A percentile compares a stretch with the other conserved stretches of the same genome.
Conservation (phyloP, 2,797 vertebrate genomes). For the Falco concolor region DNA sequence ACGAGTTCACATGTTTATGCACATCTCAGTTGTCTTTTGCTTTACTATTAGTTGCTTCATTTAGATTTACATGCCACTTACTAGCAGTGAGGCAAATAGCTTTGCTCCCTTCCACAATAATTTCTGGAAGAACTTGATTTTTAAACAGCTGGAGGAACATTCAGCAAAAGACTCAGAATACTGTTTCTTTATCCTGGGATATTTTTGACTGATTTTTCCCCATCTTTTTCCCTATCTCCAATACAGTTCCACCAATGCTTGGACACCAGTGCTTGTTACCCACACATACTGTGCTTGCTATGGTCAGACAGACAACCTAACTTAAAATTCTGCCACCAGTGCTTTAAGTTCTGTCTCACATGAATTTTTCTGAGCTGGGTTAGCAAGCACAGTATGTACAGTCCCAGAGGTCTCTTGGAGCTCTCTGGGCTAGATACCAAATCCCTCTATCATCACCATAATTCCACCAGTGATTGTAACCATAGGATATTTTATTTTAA, state of each 20-base stretch:
- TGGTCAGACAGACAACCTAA: not conserved
- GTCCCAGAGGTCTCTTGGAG: not conserved
- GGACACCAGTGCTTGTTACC: not conserved
- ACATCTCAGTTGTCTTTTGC: not conserved
- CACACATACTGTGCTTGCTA: not conserved
- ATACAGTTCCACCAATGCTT: not conserved
- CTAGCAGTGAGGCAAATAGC: not conserved
- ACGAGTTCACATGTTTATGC: not conserved
- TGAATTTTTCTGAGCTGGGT: not conserved
- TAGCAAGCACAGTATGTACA: not conserved
- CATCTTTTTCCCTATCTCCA: not conserved
- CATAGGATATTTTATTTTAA: constrained; percentile 14
- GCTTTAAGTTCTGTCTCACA: not conserved
- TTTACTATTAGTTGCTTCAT: not conserved
- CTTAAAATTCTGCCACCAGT: not conserved
- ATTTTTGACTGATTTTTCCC: not conserved
- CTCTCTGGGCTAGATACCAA: not conserved
- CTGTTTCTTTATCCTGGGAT: not conserved
- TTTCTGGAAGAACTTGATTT: not conserved
- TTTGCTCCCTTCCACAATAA: not conserved
- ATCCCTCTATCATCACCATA: not conserved
- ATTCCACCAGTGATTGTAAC: not conserved
- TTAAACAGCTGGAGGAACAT: not conserved
- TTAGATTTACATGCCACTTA: not conserved
- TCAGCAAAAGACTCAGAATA: not conserved